A percentile compares a stretch with the other conserved stretches of the same genome.
Conservation (phyloP, 2,888 invertebrate species). For the Paralinhomoeus sp. region DNA sequence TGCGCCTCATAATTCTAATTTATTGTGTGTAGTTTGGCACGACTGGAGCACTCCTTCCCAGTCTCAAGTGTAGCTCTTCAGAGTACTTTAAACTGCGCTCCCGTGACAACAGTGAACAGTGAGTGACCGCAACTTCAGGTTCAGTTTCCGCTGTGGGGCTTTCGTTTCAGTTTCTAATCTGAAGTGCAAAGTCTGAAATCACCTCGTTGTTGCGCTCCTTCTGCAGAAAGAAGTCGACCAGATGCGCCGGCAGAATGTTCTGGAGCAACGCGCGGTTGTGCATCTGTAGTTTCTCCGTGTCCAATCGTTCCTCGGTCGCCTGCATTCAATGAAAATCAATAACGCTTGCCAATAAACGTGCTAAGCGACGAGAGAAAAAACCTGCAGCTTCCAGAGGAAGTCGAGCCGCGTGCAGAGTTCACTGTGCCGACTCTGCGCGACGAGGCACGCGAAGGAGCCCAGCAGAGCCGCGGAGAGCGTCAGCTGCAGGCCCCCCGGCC, state of each 20-base stretch:
- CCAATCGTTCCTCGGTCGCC: slow-evolving; percentile 89
- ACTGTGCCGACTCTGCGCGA: slow-evolving; percentile 74
- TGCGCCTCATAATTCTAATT: no score
- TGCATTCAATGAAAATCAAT: slow-evolving; percentile 8
- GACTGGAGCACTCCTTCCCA: no score
- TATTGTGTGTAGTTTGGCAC: no score
- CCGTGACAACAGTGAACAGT: no score
- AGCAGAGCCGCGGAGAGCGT: background rate
- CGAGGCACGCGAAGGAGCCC: slow-evolving; percentile 36
- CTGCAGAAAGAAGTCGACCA: slow-evolving; percentile 78
- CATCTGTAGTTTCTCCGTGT: slow-evolving; percentile 83
- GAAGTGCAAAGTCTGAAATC: no score
- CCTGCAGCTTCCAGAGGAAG: slow-evolving; percentile 88
- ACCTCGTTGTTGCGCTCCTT: slow-evolving; percentile 59
- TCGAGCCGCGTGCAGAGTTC: slow-evolving; percentile 81
- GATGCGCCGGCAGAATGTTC: slow-evolving; percentile 85
- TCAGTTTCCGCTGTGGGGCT: no score
- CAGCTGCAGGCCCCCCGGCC: no score
- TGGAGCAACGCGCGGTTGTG: slow-evolving; percentile 81
- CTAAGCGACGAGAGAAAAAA: slow-evolving; percentile 25
- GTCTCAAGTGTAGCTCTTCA: no score
- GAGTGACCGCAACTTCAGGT: no score
- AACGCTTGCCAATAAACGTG: background rate
- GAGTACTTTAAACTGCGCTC: no score
- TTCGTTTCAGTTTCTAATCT: no score